Percentiles rank a stretch among this genome's conserved stretches.
phyloP scores from a whole-genome alignment of 37 sponge, comb jelly and placozoan species.

The Axinella damicornis region DNA sequence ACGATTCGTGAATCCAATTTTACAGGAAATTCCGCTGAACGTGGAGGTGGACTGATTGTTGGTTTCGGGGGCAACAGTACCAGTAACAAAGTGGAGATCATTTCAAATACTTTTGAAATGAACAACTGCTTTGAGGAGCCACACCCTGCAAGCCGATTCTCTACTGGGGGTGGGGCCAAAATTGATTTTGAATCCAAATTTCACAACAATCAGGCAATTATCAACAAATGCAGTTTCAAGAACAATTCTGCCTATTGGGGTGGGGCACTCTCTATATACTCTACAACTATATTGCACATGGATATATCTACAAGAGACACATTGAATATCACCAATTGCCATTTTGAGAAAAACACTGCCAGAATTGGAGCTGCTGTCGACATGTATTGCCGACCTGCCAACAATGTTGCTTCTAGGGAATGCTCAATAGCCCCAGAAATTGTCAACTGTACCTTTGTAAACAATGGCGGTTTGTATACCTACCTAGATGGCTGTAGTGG shows the following conservation, averaged over 20 bases:
- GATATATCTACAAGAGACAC: neutral
- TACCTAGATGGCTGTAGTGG: neutral
- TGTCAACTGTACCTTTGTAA: neutral
- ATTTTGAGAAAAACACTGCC: conserved; percentile 15
- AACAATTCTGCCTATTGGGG: conserved; percentile 26
- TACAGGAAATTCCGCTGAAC: no score
- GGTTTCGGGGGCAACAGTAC: neutral
- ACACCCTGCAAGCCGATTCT: neutral
- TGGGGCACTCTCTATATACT: conserved; percentile 12
- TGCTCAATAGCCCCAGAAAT: neutral
- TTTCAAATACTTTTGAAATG: neutral
- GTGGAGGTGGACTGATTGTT: neutral
- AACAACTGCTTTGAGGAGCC: neutral
- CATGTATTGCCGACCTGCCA: neutral
- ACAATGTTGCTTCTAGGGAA: no score
- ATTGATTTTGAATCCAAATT: neutral
- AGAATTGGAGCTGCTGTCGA: conserved; percentile 41
- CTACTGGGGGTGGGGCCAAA: conserved; percentile 17
- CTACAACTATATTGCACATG: neutral
- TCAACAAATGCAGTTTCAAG: conserved; percentile 5
- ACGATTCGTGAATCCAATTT: no score
- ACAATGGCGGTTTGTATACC: conserved; percentile 9
- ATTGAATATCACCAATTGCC: neutral
- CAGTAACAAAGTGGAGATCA: neutral
- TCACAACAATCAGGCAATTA: neutral